Evolutionary conservation across 1,140 invertebrate species (phyloP), one percentile per base, ranked within the genome.

Genomic region (Drosophila ambigua): DNA sequence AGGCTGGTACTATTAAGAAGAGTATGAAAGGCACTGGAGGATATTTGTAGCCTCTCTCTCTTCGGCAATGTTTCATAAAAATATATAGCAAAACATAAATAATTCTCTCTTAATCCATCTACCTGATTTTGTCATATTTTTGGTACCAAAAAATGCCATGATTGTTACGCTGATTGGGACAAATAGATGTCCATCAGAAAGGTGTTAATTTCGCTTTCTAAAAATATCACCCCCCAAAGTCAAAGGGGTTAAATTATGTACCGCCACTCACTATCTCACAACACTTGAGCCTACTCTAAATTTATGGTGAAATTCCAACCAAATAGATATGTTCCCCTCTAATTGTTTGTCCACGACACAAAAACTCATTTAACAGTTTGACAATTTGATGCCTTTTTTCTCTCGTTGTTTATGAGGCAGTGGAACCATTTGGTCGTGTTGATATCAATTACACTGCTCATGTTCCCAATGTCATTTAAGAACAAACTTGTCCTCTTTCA

Each of bases 241-340:
- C 65, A 69, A 64, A 43, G 7, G 20, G 45, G 52, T 58, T 71
- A 71, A 41, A 43, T 23, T 8, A 15, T 20, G 15, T 16, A 6
- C 9, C n/a, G n/a, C 8, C 39, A 13, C n/a, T 46, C 39, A 35
- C 68, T 72, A 61, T 73, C 57, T 64, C 28, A 16, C 28, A 20
- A 9, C 51, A 72, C 55, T 61, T 53, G 20, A 55, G 23, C 0
- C 39, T 23, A 43, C 41, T n/a, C 5, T 28, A 63, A 15, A 72
- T 52, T 64, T 73, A 73, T 73, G 39, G 45, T 46, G 71, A 73
- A 73, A 73, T 73, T 64, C 51, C 28, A 51, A n/a, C 24, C 43
- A 45, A 55, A 64, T 15, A 63, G 50, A 53, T 72, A 9, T 63
- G 35, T 20, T 54, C 24, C 15, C 57, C 20, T 58, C 53, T 78